Conservation (phyloP, 2,888 invertebrate species). For the Smittia sp. region DNA sequence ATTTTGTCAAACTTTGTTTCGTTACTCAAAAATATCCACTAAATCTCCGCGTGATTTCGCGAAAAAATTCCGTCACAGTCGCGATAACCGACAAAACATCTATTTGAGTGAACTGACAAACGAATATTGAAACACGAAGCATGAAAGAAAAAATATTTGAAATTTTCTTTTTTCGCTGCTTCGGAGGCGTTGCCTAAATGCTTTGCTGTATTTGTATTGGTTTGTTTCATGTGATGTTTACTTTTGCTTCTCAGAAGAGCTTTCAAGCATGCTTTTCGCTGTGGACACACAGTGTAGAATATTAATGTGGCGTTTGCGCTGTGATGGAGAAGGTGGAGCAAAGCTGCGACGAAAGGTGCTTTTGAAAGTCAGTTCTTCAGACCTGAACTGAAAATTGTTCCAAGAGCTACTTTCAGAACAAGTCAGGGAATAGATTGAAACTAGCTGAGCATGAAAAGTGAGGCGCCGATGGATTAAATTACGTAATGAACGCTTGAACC, state of each 20-base stretch:
- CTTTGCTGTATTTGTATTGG: constrained; percentile 25
- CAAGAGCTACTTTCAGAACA: background rate
- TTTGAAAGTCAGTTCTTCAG: constrained; percentile 28
- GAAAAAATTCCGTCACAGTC: background rate
- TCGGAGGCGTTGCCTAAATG: constrained; percentile 36
- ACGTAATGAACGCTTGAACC: background rate
- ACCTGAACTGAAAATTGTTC: background rate
- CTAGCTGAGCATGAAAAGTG: constrained; percentile 4
- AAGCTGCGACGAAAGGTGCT: background rate
- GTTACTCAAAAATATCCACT: background rate
- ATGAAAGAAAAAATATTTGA: constrained; percentile 12
- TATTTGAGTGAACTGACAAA: constrained; percentile 33
- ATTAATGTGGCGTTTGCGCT: constrained; percentile 24
- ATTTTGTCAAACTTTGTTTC: constrained; percentile 3
- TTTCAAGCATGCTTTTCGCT: background rate
- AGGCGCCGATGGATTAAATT: background rate
- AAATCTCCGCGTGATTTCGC: background rate
- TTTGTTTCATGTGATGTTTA: constrained; percentile 16
- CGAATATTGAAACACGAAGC: constrained; percentile 30
- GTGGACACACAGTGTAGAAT: background rate
- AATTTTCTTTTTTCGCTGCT: constrained; percentile 30
- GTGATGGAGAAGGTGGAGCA: constrained; percentile 33
- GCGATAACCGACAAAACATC: constrained; percentile 26
- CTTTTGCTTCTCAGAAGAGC: background rate
- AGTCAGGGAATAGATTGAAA: background rate